A percentile compares a stretch with the other conserved stretches of the same genome.
phyloP scores from a whole-genome alignment of 2,113 vertebrate genomes.

The Corvus moneduloides region DNA sequence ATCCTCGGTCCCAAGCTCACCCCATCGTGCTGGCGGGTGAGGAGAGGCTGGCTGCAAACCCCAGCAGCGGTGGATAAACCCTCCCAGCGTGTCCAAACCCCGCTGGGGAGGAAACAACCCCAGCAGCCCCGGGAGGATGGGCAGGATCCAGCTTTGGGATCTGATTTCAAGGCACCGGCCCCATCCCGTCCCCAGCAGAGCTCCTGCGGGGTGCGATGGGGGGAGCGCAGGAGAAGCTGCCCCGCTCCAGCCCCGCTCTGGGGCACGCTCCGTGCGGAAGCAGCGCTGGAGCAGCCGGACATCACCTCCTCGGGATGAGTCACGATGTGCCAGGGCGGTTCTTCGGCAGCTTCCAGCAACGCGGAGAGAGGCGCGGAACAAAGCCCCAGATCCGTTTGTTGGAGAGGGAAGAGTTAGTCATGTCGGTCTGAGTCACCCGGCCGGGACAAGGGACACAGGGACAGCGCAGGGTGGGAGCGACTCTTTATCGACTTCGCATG shows the following conservation, averaged over 20 bases:
- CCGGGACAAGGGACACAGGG: not conserved
- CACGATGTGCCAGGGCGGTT: not conserved
- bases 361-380: not conserved
- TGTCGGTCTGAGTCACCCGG: not conserved
- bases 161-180: not conserved
- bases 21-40: accelerated
- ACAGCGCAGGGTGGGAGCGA: not conserved
- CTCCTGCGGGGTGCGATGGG: not conserved
- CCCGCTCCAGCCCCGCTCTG: not conserved
- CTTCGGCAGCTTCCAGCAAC: not conserved
- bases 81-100: not conserved
- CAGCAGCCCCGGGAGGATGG: accelerated
- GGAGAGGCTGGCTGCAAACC: not conserved
- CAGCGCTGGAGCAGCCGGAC: not conserved
- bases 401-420: conserved; percentile 42
- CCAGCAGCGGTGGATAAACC: not conserved
- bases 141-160: not conserved
- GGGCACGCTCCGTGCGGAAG: not conserved
- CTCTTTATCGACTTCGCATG: not conserved
- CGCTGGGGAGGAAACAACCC: not conserved
- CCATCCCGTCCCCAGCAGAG: not conserved
- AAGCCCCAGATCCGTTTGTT: not conserved
- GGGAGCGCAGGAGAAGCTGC: not conserved
- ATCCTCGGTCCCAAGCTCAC: not conserved
- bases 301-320: not conserved